Conservation (phyloP, 1,140 invertebrate species). For the Meloidogyne floridensis region DNA sequence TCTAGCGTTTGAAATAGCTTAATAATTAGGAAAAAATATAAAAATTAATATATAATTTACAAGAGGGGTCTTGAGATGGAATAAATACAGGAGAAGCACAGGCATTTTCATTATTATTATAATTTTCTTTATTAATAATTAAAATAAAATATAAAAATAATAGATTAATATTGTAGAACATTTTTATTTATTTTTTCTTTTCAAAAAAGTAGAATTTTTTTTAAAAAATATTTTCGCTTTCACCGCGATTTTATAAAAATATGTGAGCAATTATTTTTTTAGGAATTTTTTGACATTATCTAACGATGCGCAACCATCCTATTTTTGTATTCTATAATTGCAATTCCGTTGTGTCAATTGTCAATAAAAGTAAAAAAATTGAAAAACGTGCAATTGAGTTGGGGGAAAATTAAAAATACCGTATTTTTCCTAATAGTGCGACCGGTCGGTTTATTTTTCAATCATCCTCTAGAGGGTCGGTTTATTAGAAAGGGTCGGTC, state of each 20-base stretch:
- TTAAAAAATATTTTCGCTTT: not conserved
- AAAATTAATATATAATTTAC: slow-evolving; percentile 11
- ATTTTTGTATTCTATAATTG: not conserved
- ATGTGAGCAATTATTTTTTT: not conserved
- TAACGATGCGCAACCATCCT: too few species aligned
- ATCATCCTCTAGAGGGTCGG: too few species aligned
- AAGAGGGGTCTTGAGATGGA: slow-evolving; percentile 39
- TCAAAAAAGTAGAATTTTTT: not conserved
- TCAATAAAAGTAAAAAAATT: not conserved
- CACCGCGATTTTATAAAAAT: not conserved
- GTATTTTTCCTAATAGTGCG: too few species aligned
- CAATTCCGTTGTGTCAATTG: not conserved
- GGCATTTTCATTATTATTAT: not conserved
- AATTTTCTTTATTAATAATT: not conserved
- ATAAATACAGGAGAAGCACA: slow-evolving; percentile 43
- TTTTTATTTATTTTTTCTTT: not conserved
- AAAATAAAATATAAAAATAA: not conserved
- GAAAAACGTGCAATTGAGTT: too few species aligned
- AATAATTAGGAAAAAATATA: not conserved
- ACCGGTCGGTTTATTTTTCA: too few species aligned
- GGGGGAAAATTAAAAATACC: too few species aligned
- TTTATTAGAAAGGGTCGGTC: too few species aligned
- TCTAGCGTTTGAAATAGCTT: slow-evolving; percentile 59
- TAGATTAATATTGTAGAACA: not conserved
- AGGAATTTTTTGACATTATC: not conserved